Evolutionary conservation across 1,140 invertebrate species (phyloP).

Genomic region (Hylaeus volcanicus): DNA sequence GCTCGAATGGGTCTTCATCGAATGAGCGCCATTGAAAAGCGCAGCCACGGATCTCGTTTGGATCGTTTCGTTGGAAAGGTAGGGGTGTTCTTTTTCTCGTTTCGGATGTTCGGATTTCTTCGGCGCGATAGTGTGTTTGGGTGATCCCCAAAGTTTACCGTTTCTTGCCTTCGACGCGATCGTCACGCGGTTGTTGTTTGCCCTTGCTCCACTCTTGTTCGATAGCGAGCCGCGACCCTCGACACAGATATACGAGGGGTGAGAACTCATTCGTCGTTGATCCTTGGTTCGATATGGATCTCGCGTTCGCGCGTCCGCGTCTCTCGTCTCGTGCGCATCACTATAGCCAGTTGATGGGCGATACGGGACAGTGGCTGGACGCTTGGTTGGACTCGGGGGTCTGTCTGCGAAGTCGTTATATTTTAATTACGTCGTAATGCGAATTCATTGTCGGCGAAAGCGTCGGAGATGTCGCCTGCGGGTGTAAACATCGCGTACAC

Average conservation of each 20-base stretch:
- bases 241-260: no score
- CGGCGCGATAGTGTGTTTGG: no score
- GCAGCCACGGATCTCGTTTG: conserved; percentile 43
- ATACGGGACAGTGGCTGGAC: neutral
- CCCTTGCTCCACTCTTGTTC: no score
- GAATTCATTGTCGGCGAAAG: conserved; percentile 69
- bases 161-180: no score
- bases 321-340: no score
- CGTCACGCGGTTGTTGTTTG: no score
- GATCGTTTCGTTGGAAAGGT: conserved; percentile 32
- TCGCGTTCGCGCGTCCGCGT: no score
- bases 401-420: conserved; percentile 67
- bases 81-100: neutral
- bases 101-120: neutral
- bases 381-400: conserved; percentile 43
- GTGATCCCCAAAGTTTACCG: no score
- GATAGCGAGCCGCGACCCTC: no score
- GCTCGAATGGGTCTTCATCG: conserved; percentile 32
- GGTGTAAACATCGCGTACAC: conserved; percentile 70
- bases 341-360: no score
- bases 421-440: conserved; percentile 75
- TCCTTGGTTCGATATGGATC: no score
- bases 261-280: no score
- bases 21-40: conserved; percentile 37
- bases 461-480: conserved; percentile 66